These are phyloP conservation scores for Tamandua tetradactyla DNA, from an alignment of 2,797 vertebrate genomes.

Conservation along the genomic window DNA sequence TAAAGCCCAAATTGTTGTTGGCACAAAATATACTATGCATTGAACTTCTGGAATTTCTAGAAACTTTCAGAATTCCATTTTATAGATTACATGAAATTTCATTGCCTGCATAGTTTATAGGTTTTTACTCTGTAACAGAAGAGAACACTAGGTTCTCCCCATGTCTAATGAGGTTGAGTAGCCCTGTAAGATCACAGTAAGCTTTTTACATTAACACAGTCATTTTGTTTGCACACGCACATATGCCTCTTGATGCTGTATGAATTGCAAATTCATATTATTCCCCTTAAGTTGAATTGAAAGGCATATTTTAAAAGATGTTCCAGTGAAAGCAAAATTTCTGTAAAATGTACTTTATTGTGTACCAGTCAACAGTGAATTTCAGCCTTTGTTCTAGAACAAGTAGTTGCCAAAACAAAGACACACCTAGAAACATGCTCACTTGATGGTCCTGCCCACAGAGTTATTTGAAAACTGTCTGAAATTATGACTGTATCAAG, in stretches of 20 bases:
- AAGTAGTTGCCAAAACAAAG: not conserved
- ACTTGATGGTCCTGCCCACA: not conserved
- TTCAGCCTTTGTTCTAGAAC: conserved; percentile 1
- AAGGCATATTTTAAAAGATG: not conserved
- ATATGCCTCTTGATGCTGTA: not conserved
- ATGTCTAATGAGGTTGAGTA: not conserved
- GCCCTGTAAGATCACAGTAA: not conserved
- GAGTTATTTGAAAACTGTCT: not conserved
- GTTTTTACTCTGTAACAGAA: not conserved
- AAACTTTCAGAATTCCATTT: conserved; percentile 1
- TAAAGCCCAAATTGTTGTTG: not conserved
- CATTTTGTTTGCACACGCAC: not conserved
- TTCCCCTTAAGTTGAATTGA: not conserved
- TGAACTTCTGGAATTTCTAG: not conserved
- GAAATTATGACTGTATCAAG: not conserved
- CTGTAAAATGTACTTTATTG: not conserved
- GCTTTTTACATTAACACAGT: conserved; percentile 18
- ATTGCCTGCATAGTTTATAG: not conserved
- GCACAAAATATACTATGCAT: not conserved
- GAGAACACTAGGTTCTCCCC: not conserved
- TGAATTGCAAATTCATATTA: not conserved
- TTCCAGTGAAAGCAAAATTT: not conserved
- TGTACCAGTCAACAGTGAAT: not conserved
- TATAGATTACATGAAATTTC: not conserved
- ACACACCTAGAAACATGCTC: not conserved